A percentile compares a stretch with the other conserved stretches of the same genome.
Evolutionary conservation across 2,113 vertebrate genomes (phyloP).

Genomic region (Muscicapa adusta): DNA sequence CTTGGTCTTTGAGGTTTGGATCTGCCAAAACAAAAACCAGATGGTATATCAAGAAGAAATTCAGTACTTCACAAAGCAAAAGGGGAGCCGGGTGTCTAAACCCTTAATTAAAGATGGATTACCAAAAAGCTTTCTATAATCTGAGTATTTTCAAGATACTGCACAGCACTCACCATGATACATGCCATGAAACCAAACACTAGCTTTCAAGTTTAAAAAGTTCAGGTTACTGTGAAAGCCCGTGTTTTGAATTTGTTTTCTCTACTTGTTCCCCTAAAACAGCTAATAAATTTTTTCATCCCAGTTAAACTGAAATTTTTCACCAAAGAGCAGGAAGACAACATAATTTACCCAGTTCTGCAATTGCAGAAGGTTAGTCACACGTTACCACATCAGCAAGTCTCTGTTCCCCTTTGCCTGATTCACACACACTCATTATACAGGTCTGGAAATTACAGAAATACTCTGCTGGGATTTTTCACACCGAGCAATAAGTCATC

Average conservation of each 20-base stretch:
- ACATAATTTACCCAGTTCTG: neutral
- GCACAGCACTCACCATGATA: neutral
- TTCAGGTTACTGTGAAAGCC: neutral
- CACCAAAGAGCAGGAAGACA: neutral
- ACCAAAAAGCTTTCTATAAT: neutral
- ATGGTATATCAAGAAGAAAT: neutral
- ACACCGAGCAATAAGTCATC: neutral
- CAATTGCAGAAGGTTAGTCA: neutral
- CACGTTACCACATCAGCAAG: rapidly evolving
- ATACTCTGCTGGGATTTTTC: neutral
- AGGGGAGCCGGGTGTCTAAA: neutral
- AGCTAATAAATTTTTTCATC: neutral
- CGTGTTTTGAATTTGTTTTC: neutral
- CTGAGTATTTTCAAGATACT: neutral
- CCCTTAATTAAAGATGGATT: neutral
- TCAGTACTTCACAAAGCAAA: neutral
- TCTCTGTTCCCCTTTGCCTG: neutral
- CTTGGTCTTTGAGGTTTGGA: constrained; percentile 79
- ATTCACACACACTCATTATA: neutral
- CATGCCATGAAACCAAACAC: neutral
- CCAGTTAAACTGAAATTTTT: neutral
- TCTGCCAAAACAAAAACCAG: constrained; percentile 73
- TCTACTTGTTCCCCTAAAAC: neutral
- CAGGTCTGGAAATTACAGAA: neutral
- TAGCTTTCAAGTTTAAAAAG: neutral